phyloP scores from a whole-genome alignment of 2,888 invertebrate species.

The Loripinus fragilis region DNA sequence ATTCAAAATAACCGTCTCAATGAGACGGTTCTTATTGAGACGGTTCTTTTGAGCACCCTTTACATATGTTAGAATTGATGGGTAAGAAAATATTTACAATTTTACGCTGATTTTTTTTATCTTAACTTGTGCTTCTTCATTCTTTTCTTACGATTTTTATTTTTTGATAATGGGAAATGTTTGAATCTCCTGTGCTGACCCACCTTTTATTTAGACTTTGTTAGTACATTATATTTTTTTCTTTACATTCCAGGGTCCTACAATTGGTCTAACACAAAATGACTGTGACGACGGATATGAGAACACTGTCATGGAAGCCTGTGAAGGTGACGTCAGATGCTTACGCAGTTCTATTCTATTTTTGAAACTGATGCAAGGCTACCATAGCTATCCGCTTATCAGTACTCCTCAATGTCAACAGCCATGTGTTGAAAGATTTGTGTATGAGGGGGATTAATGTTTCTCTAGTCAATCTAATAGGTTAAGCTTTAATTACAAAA shows the following conservation, averaged over 20 bases:
- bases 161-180: too few relatives aligned
- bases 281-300: conserved; percentile 73
- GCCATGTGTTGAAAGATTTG: conserved; percentile 45
- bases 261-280: conserved; percentile 56
- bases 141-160: too few relatives aligned
- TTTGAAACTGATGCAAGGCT: conserved; percentile 42
- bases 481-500: too few relatives aligned
- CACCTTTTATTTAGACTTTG: too few relatives aligned
- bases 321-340: conserved; percentile 66
- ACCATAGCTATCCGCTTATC: conserved; percentile 31
- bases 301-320: conserved; percentile 66
- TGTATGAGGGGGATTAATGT: conserved; percentile 27
- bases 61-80: too few relatives aligned
- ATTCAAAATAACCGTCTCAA: too few relatives aligned
- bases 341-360: conserved; percentile 70
- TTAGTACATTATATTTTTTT: not conserved
- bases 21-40: too few relatives aligned
- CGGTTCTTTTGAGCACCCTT: too few relatives aligned
- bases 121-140: too few relatives aligned
- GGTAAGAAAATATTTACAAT: too few relatives aligned
- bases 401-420: conserved; percentile 37
- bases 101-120: too few relatives aligned
- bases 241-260: conserved; percentile 64
- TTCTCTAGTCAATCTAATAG: not conserved
- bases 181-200: too few relatives aligned